Percentiles rank a stretch among this genome's conserved stretches.
phyloP scores from a whole-genome alignment of 2,797 vertebrate genomes.

The Platyrinchus mystaceus region DNA sequence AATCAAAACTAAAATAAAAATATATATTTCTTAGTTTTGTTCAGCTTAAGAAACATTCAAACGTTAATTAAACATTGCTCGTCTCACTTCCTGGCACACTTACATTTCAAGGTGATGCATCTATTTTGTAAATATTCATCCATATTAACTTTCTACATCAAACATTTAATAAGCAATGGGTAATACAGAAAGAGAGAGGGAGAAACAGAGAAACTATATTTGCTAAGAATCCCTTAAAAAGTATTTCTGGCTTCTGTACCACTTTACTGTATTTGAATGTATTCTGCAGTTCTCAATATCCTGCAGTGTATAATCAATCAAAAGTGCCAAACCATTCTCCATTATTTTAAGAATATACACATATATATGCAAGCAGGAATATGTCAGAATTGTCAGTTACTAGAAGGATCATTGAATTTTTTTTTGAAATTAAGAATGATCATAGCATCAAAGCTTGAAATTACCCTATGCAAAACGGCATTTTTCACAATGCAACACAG shows the following conservation, averaged over 20 bases:
- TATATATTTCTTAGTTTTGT: neutral
- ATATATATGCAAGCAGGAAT: neutral
- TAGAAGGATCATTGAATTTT: neutral
- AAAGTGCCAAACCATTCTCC: neutral
- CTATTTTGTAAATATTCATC: neutral
- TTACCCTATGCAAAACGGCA: neutral
- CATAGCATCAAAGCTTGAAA: neutral
- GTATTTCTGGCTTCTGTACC: neutral
- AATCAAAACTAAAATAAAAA: neutral
- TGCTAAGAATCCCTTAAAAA: neutral
- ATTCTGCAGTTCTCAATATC: neutral
- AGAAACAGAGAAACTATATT: neutral
- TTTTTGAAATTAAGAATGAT: neutral
- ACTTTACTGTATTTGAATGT: neutral
- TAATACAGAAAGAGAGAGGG: neutral
- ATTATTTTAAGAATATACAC: neutral
- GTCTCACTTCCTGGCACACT: neutral
- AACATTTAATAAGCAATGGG: neutral
- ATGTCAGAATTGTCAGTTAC: neutral
- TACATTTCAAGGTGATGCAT: neutral
- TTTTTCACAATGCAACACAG: neutral
- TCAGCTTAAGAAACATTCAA: neutral
- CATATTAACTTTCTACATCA: neutral
- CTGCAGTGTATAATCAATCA: neutral
- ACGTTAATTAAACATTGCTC: neutral